Conservation (phyloP, 2,888 invertebrate genomes). For the Lasioglossum figueresi region DNA sequence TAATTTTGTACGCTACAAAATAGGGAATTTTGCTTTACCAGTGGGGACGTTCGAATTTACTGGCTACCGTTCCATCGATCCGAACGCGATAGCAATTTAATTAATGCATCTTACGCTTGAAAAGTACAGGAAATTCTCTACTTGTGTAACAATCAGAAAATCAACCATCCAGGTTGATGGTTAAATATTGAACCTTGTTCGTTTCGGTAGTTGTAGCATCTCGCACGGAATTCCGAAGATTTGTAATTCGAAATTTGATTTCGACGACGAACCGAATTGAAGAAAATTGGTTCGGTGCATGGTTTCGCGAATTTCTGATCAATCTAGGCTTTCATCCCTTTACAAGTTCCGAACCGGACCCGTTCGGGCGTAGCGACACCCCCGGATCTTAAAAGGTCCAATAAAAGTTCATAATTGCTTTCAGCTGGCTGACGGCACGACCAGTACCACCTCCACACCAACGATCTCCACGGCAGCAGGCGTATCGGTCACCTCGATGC, state of each 20-base stretch:
- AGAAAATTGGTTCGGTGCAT: not conserved
- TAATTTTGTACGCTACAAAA: too few relatives aligned
- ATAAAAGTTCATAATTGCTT: constrained; percentile 59
- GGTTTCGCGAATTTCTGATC: constrained; percentile 23
- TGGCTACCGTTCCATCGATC: too few relatives aligned
- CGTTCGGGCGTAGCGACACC: not conserved
- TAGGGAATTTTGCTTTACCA: too few relatives aligned
- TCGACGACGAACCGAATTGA: not conserved
- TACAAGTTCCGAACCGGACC: constrained; percentile 21
- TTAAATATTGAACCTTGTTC: not conserved
- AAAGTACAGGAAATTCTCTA: too few relatives aligned
- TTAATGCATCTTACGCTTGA: too few relatives aligned
- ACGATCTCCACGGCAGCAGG: constrained; percentile 41
- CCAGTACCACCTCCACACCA: constrained; percentile 37
- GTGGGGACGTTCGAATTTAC: too few relatives aligned
- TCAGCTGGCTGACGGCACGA: constrained; percentile 55
- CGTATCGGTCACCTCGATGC: constrained; percentile 47
- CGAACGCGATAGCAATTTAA: too few relatives aligned
- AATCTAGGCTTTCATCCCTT: constrained; percentile 16
- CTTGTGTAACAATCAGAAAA: too few relatives aligned
- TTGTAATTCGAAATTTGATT: not conserved
- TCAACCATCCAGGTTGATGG: too few relatives aligned
- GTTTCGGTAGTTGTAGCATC: not conserved
- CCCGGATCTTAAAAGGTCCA: constrained; percentile 27
- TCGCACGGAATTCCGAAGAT: not conserved